These are phyloP conservation scores for Mungos mungo DNA, from an alignment of 2,113 vertebrate species.

Conservation along the genomic window DNA sequence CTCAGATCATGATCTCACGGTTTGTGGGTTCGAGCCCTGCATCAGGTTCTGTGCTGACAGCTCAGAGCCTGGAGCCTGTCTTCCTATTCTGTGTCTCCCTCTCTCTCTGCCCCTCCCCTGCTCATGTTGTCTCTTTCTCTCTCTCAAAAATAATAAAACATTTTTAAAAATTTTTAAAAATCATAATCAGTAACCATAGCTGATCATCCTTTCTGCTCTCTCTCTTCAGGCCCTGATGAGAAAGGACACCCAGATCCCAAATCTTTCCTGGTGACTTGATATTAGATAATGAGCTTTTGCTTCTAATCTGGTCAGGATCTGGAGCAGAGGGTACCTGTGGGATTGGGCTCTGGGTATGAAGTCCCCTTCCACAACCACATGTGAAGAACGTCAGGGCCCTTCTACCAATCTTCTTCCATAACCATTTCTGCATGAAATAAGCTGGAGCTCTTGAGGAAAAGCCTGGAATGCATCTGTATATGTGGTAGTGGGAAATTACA, in stretches of 20 bases:
- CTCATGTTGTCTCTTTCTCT: no score
- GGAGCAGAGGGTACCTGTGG: not conserved
- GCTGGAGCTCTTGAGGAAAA: not conserved
- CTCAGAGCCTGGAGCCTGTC: no score
- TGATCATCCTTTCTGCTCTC: not conserved
- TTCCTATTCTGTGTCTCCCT: no score
- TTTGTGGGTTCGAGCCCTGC: no score
- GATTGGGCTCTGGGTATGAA: not conserved
- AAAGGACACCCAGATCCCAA: not conserved
- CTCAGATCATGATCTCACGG: no score
- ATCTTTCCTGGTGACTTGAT: not conserved
- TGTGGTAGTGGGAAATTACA: not conserved
- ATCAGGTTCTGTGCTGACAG: no score
- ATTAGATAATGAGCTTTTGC: conserved; percentile 38
- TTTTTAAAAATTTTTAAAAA: not conserved
- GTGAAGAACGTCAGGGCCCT: fast-evolving
- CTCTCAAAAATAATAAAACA: no score
- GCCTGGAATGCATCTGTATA: not conserved
- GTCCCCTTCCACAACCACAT: not conserved
- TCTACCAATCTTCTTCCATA: not conserved
- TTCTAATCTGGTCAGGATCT: not conserved
- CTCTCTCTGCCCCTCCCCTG: no score
- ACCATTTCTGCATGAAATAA: not conserved
- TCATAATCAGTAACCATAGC: not conserved
- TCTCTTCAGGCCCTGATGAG: not conserved